These are phyloP conservation scores for Brachionus manjavacas DNA, from an alignment of 1,140 invertebrate genomes.

Conservation along the genomic window DNA sequence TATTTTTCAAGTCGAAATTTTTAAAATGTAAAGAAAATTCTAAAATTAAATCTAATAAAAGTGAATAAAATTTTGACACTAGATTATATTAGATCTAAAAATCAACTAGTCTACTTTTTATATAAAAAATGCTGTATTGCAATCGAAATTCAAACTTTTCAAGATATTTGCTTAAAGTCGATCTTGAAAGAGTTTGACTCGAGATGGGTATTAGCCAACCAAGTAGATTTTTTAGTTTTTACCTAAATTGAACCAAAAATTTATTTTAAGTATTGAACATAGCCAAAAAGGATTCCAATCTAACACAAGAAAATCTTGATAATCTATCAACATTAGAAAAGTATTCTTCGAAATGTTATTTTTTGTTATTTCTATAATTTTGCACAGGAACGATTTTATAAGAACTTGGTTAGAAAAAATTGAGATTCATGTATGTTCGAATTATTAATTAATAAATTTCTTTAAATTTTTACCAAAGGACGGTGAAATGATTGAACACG, in stretches of 20 bases:
- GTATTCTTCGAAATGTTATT: not conserved
- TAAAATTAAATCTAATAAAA: not conserved
- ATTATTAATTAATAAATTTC: not conserved
- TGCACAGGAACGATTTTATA: not conserved
- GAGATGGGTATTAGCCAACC: not conserved
- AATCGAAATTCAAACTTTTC: not conserved
- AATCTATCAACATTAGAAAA: not conserved
- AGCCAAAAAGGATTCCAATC: not conserved
- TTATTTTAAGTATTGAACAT: not conserved
- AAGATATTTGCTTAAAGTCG: not conserved
- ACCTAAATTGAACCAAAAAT: not conserved
- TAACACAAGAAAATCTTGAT: not conserved
- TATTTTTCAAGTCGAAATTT: not conserved
- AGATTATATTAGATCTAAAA: not conserved
- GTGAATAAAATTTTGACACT: not conserved
- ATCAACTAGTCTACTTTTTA: not conserved
- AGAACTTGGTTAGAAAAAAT: not conserved
- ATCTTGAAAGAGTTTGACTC: not conserved
- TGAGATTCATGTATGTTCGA: not conserved
- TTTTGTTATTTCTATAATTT: not conserved
- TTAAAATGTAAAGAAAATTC: not conserved
- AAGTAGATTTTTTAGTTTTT: not conserved
- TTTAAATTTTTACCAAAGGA: not conserved
- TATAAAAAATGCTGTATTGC: not conserved
- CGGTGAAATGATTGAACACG: not conserved